Base-by-base conservation (phyloP, 2,888 invertebrate genomes). In the Cartodere bifasciata region DNA sequence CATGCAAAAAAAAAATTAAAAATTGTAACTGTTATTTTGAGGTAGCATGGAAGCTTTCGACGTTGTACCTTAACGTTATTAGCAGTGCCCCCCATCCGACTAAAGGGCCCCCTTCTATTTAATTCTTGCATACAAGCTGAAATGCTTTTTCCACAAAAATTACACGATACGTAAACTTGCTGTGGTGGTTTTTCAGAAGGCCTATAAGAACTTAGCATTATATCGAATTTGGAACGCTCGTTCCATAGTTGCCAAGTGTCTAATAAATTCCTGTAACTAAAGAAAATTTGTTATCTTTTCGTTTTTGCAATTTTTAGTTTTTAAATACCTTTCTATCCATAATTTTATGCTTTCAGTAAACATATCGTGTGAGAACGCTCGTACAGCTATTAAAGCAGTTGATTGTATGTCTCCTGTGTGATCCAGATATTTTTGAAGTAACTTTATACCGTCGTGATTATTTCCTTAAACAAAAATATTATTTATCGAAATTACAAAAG, bases 121-220 rank as follows among this genome's bases (percentile, higher is more conserved):
- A 67, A 64, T n/a, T 75, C 77, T 44, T 80, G 73, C 59, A 83
- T 70, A 27, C 68, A 72, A 38, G 82, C 79, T 1, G 85, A 84
- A 42, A 94, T 84, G 39, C 85, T 83, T 64, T 92, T 92, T 29
- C 90, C 87, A 64, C 94, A 95, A 64, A 88, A 95, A 52, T 86
- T 88, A 62, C 95, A 95, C 4, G 87, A 81, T 33, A 92, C 76
- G 52, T 75, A 83, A 17, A 86, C 79, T 47, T 73, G 74, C 42
- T 71, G 71, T 0, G 68, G 60, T 3, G 68, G 66, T 46, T 66
- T 70, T 35, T 71, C 67, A 20, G 65, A 58, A 7, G 67, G 64
- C 41, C 71, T 68, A 41, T 62, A 63, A 17, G 64, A 63, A 48
- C 73, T 70, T 56, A 78, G 71, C 52, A 75, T 74, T 42, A 88